These are phyloP conservation scores for Prionailurus viverrinus DNA, from an alignment of 2,113 vertebrate species.

Conservation along the genomic window DNA sequence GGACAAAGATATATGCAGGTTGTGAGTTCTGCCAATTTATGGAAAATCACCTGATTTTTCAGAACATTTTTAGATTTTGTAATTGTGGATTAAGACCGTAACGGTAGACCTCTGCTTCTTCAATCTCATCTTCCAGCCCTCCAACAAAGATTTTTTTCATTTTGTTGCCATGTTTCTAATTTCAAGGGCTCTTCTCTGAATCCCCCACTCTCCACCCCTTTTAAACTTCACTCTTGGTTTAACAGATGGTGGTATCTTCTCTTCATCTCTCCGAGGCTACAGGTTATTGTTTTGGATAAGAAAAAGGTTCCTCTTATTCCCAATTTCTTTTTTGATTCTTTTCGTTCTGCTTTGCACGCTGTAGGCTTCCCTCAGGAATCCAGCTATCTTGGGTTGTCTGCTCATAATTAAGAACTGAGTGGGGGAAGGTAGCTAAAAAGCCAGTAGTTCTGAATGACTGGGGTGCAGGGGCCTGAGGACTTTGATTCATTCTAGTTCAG, in stretches of 20 bases:
- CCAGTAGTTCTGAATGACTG: neutral
- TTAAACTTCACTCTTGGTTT: neutral
- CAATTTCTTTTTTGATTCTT: neutral
- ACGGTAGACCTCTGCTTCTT: neutral
- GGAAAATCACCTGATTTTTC: constrained; percentile 14
- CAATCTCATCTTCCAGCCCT: neutral
- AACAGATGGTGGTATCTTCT: neutral
- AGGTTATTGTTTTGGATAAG: neutral
- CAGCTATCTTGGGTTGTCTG: neutral
- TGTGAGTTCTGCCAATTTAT: constrained; percentile 10
- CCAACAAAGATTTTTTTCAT: neutral
- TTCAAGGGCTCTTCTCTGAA: neutral
- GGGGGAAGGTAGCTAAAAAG: neutral
- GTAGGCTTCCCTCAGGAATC: neutral
- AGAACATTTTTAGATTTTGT: constrained; percentile 22
- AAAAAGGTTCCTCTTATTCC: neutral
- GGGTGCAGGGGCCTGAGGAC: neutral
- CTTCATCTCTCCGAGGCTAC: neutral
- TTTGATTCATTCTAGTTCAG: neutral
- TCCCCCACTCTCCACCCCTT: neutral
- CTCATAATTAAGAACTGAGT: neutral
- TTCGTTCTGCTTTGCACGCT: neutral
- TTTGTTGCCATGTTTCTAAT: constrained; percentile 1
- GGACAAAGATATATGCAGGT: neutral
- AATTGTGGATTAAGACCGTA: neutral